Conservation (phyloP, 2,888 invertebrate species). For the Heliconius hortense region DNA sequence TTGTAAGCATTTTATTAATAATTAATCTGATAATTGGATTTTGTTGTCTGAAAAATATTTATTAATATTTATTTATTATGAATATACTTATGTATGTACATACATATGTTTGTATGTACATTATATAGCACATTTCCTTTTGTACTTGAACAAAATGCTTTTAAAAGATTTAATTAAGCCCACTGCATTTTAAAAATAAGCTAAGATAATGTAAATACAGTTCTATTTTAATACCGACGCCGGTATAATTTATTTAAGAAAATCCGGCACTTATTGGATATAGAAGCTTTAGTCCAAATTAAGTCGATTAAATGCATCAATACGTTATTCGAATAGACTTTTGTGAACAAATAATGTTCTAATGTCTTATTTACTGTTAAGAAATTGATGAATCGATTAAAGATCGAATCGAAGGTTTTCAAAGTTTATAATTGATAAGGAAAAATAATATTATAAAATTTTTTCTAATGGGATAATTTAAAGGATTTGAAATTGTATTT, state of each 20-base stretch:
- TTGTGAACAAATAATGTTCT: not conserved
- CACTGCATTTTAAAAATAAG: conserved; percentile 37
- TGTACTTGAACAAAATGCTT: conserved; percentile 24
- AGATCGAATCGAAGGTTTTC: not conserved
- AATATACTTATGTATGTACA: no score
- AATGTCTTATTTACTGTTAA: not conserved
- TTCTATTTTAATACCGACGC: conserved; percentile 37
- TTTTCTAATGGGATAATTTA: not conserved
- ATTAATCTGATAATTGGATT: no score
- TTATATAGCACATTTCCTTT: not conserved
- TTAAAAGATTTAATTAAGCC: conserved; percentile 30
- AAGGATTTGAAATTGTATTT: not conserved
- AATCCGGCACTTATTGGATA: conserved; percentile 43
- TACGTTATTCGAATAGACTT: conserved; percentile 16
- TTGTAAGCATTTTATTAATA: no score
- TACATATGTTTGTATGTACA: not conserved
- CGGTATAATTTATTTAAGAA: conserved; percentile 42
- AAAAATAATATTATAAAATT: not conserved
- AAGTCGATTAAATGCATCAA: conserved; percentile 33
- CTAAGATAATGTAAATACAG: conserved; percentile 42
- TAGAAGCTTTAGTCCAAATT: conserved; percentile 38
- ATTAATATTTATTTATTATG: no score
- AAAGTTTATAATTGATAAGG: not conserved
- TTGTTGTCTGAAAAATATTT: no score
- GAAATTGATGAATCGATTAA: not conserved